Base-by-base conservation (phyloP, 2,797 vertebrate species). In the Carapus acus region DNA sequence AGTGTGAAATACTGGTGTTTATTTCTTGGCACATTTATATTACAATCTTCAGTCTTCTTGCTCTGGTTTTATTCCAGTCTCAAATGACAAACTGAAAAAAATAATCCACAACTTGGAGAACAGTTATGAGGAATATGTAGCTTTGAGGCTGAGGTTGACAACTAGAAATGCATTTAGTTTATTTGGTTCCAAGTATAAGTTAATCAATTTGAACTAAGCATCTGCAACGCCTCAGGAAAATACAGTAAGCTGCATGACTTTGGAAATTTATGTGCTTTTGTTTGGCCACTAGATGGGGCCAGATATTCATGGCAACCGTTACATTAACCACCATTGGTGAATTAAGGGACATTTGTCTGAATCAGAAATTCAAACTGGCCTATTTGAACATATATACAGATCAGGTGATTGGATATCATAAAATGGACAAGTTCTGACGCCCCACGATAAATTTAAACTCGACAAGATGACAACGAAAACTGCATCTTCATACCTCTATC, bases 21-120 rank as follows among this genome's bases (percentile, higher is more conserved):
- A 90, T 88, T 90, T 86, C 79, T 90, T 91, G 89, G 89, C 89
- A 91, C 89, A 87, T 86, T 87, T 87, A 90, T 86, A 87, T 88
- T 89, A 91, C 89, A 91, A 88, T 89, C 87, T 86, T 86, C 78
- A 84, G 85, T 86, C 85, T 87, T 86, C 81, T 85, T 74, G 55
- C 76, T 79, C 85, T 84, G 83, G 75, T 83, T 85, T 85, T 79
- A 87, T 84, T 85, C 83, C 81, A 86, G 80, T 88, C 84, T 80
- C 76, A 85, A 86, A 85, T 74, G 77, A 89, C 79, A 80, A 69
- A 58, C 68, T 65, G 66, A 75, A 80, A 77, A 65, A 17, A 72
- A 71, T 61, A 74, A 72, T 87, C 83, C 82, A 89, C 75, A 74
- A 69, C 76, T 76, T 54, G 49, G 63, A 68, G 53, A 77, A 77